Base-by-base conservation (phyloP, 2,113 vertebrate genomes). In the Ploceus nigricollis region DNA sequence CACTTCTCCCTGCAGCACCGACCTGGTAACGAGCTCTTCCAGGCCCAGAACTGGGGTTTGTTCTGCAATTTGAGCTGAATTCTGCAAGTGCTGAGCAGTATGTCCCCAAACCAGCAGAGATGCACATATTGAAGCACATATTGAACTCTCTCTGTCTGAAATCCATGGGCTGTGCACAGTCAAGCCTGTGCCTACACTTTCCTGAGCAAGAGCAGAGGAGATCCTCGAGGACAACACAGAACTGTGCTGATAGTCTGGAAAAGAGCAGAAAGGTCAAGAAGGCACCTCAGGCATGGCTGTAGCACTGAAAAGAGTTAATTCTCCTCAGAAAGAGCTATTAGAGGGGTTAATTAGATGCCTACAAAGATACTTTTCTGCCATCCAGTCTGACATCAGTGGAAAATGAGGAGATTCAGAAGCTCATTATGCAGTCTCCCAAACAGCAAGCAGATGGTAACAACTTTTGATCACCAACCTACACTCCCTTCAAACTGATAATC, bases 391-490 rank as follows among this genome's bases (percentile, higher is more conserved):
- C 85, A 94, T 96, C 94, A 95, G 60, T 90, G 90, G 79, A 90
- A 95, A 92, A 75, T 18, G 42, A 88, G 63, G 88, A 93, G 90
- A 90, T 88, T 92, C 90, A 96, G 75, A 37, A 80, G 75, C 82
- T 92, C 88, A 87, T 96, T 94, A 95, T 72, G 88, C 90, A 96
- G 90, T 35, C 95, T 90, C 89, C 54, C 87, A 10, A 96, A 90
- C 93, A 78, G 92, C 85, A 91, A 95, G 90, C 94, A 96, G 96
- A 97, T 95, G 96, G 93, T 28, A 87, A 71, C 82, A 92, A 92
- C 96, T 96, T 95, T 58, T 65, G 92, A 90, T 94, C 86, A 44
- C 44, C 96, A 97, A 90, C 96, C 96, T 94, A 93, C 92, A 71
- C 42, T 83, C 50, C 13, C 93, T 91, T 90, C 63, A 83, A 70